phyloP scores from a whole-genome alignment of 2,113 vertebrate genomes.

The Eleginops maclovinus region DNA sequence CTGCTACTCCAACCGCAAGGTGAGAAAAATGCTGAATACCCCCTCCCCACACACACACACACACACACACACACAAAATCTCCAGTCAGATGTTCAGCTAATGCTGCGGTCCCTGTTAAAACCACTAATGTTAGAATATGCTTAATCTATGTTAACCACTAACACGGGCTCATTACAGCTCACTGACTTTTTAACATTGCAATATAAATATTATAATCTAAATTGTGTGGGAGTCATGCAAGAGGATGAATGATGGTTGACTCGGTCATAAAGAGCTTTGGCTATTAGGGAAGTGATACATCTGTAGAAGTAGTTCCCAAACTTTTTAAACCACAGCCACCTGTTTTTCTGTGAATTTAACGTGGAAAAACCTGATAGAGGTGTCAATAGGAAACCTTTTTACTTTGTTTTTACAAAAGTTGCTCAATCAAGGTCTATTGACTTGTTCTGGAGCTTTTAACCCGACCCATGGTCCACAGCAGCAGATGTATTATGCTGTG shows the following conservation, averaged over 20 bases:
- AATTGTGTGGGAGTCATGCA: not conserved
- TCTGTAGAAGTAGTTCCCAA: not conserved
- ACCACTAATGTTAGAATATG: not conserved
- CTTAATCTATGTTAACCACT: not conserved
- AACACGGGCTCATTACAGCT: not conserved
- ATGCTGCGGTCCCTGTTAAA: not conserved
- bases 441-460: not conserved
- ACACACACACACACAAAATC: no score
- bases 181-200: not conserved
- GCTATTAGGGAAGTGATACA: not conserved
- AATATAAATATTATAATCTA: no score
- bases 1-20: constrained; percentile 99
- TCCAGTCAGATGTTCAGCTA: not conserved
- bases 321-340: not conserved
- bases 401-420: not conserved
- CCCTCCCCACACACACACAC: not conserved
- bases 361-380: no score
- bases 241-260: not conserved
- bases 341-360: not conserved
- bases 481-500: not conserved
- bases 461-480: not conserved
- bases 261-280: not conserved
- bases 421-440: not conserved
- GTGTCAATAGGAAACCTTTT: not conserved
- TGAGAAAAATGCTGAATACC: constrained; percentile 19